These are phyloP conservation scores for Neogale vison DNA, from an alignment of 2,113 vertebrate species.

Conservation along the genomic window DNA sequence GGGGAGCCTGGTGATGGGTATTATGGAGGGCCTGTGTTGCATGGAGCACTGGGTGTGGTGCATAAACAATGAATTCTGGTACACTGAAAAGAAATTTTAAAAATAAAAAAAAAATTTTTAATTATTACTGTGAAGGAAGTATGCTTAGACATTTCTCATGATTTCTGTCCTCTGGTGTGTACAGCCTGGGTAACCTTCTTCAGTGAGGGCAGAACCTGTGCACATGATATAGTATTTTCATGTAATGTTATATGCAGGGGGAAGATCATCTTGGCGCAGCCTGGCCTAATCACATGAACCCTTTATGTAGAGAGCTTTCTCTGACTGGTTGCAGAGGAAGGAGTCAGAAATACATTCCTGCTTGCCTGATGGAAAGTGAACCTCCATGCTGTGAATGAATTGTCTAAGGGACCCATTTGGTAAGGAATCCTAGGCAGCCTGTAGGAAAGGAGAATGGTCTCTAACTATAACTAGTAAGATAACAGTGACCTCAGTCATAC, in stretches of 20 bases:
- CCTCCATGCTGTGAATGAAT: background rate
- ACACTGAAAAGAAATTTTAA: too few relatives aligned
- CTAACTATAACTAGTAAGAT: background rate
- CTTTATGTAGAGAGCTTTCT: background rate
- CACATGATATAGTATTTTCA: background rate
- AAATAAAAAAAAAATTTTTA: too few relatives aligned
- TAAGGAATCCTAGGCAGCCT: background rate
- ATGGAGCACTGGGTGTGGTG: too few relatives aligned
- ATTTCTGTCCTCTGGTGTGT: background rate
- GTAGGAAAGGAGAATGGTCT: background rate
- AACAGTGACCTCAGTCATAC: background rate
- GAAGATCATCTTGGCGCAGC: background rate
- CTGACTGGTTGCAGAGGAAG: background rate
- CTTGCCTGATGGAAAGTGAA: background rate
- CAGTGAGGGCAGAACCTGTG: background rate
- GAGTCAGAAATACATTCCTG: background rate
- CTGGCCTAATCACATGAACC: background rate
- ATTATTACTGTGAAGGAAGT: background rate
- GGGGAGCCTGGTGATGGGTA: too few relatives aligned
- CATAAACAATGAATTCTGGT: too few relatives aligned
- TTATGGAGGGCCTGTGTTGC: too few relatives aligned
- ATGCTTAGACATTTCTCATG: background rate
- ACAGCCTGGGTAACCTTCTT: background rate
- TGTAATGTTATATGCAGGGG: background rate
- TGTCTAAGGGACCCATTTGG: accelerated